phyloP scores from a whole-genome alignment of 2,888 invertebrate genomes.

The Mythimna albipuncta region DNA sequence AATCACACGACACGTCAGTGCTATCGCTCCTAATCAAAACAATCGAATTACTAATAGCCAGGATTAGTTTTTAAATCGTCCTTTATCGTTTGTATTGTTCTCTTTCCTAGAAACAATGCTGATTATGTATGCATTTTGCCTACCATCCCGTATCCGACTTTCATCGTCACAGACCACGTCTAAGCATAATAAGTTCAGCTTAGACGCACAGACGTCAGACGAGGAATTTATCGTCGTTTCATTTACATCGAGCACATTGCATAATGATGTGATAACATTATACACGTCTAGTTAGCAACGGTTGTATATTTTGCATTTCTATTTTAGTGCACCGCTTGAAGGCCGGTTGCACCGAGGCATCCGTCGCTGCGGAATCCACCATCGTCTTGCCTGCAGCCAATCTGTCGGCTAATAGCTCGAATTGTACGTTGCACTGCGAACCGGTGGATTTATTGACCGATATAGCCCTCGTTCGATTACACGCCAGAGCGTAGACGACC shows the following conservation, averaged over 20 bases:
- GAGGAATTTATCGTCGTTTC: conserved; percentile 43
- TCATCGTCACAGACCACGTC: conserved; percentile 15
- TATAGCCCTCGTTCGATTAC: conserved; percentile 54
- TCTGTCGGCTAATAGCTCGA: conserved; percentile 72
- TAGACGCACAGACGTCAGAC: conserved; percentile 38
- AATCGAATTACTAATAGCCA: conserved; percentile 21
- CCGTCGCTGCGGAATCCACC: conserved; percentile 72
- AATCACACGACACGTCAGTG: conserved; percentile 42
- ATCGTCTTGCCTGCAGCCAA: conserved; percentile 72
- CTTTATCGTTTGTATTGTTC: conserved; percentile 24
- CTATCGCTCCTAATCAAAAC: conserved; percentile 35
- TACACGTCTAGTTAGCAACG: conserved; percentile 55
- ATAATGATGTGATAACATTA: conserved; percentile 52
- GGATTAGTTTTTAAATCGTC: conserved; percentile 8
- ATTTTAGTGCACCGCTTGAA: conserved; percentile 62
- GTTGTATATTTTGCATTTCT: conserved; percentile 64
- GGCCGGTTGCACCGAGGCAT: conserved; percentile 68
- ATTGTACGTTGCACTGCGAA: conserved; percentile 55
- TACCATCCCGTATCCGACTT: conserved; percentile 20
- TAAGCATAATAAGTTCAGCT: conserved; percentile 34
- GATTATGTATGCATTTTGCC: conserved; percentile 17
- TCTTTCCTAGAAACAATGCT: conserved; percentile 15
- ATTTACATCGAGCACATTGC: conserved; percentile 44
- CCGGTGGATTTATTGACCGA: conserved; percentile 69
- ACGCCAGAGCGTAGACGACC: conserved; percentile 55